Evolutionary conservation across 92 coral and sea anemone genomes (phyloP).

Genomic region (Metridium senile): DNA sequence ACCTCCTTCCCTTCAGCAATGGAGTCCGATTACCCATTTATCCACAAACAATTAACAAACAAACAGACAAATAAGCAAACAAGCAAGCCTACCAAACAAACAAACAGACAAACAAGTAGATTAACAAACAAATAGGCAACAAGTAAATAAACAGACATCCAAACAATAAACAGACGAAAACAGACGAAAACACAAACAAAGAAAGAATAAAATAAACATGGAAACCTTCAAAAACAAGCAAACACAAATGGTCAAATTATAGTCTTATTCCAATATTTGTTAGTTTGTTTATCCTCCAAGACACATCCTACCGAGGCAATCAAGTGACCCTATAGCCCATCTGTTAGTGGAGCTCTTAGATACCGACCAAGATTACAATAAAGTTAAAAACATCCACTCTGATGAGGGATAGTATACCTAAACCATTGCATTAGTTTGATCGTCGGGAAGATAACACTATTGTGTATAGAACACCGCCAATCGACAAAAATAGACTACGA

Average conservation of each 20-base stretch:
- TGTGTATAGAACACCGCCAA: too few relatives aligned
- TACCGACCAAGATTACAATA: background rate
- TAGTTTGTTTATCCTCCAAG: background rate
- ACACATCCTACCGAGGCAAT: background rate
- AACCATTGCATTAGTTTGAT: too few relatives aligned
- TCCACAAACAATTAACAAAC: background rate
- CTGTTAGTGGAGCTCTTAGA: background rate
- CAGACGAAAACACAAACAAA: background rate
- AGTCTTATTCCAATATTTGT: background rate
- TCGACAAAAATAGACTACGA: too few relatives aligned
- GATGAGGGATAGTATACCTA: too few relatives aligned
- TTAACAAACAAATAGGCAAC: background rate
- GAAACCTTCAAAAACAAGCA: background rate
- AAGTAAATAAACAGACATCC: background rate
- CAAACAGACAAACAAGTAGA: background rate
- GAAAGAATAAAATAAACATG: conserved; percentile 2
- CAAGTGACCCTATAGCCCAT: background rate
- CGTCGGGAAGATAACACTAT: too few relatives aligned
- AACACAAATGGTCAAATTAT: background rate
- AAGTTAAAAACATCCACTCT: too few relatives aligned
- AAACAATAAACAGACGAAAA: background rate
- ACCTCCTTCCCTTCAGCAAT: too few relatives aligned
- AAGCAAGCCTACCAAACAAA: background rate
- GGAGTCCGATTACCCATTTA: too few relatives aligned
- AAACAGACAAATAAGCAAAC: background rate